A percentile compares a stretch with the other conserved stretches of the same genome.
Evolutionary conservation across 2,888 invertebrate species (phyloP).

Genomic region (Ormyrus nitidulus): DNA sequence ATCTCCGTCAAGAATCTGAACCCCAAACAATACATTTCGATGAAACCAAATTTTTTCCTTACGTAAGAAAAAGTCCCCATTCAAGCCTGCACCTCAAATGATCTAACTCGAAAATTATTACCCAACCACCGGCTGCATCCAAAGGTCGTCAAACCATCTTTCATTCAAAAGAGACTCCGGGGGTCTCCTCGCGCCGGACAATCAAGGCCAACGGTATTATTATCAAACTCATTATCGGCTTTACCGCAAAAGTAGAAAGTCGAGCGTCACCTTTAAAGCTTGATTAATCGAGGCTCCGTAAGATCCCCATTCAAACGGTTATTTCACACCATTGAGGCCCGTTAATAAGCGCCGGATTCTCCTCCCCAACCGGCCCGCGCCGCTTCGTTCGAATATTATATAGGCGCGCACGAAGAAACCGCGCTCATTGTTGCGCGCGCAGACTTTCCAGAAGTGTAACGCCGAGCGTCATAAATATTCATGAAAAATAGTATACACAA

Average conservation of each 20-base stretch:
- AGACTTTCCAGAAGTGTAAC: conserved; percentile 28
- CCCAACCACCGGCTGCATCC: too few species aligned
- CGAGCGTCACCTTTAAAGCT: conserved; percentile 18
- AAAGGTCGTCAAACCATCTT: too few species aligned
- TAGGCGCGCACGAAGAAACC: not conserved
- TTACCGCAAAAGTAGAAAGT: conserved; percentile 58
- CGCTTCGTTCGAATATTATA: conserved; percentile 11
- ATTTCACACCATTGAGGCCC: conserved; percentile 48
- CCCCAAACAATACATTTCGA: too few species aligned
- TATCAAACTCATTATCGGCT: conserved; percentile 54
- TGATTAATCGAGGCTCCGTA: conserved; percentile 50
- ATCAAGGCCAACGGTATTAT: conserved; percentile 56
- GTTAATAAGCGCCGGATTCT: conserved; percentile 38
- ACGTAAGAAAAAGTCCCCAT: too few species aligned
- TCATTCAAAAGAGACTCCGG: too few species aligned
- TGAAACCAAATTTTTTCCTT: too few species aligned
- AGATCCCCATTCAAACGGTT: conserved; percentile 31
- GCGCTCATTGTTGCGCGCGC: not conserved
- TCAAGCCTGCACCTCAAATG: too few species aligned
- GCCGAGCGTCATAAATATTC: conserved; percentile 34
- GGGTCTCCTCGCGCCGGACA: not conserved
- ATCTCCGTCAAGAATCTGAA: too few species aligned
- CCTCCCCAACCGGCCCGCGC: not conserved
- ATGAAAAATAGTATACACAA: not conserved
- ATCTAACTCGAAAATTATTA: too few species aligned